Percentiles rank a stretch among this genome's conserved stretches.
phyloP scores from a whole-genome alignment of 2,113 vertebrate species.

The Hypanus sabinus region DNA sequence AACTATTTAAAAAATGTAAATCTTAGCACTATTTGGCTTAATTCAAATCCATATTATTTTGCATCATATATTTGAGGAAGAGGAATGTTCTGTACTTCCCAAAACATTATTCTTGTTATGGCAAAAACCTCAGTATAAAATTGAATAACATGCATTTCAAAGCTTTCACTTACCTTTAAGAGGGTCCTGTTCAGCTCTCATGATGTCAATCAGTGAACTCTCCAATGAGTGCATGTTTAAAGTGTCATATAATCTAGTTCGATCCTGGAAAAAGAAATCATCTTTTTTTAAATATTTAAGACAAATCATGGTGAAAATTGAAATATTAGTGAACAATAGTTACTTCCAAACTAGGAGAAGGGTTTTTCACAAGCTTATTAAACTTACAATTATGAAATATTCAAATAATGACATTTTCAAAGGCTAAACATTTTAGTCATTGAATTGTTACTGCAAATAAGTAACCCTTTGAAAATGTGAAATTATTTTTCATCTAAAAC shows the following conservation, averaged over 20 bases:
- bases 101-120: background rate
- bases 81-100: background rate
- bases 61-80: background rate
- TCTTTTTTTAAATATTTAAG: background rate
- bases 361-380: background rate
- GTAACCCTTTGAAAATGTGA: background rate
- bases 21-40: background rate
- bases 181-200: constrained; percentile 98
- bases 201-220: constrained; percentile 98
- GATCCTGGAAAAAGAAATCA: constrained; percentile 69
- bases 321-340: background rate
- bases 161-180: constrained; percentile 79
- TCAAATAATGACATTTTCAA: background rate
- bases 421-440: background rate
- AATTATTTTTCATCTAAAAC: background rate
- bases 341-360: background rate
- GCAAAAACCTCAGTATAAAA: constrained; percentile 43
- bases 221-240: constrained; percentile 94
- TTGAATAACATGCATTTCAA: background rate
- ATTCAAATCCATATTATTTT: background rate
- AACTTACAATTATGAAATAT: background rate
- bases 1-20: background rate
- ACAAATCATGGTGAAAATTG: background rate
- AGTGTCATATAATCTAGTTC: constrained; percentile 86
- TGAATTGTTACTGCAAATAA: background rate